Conservation (phyloP, 2,113 vertebrate species). For the Myotis brandtii region DNA sequence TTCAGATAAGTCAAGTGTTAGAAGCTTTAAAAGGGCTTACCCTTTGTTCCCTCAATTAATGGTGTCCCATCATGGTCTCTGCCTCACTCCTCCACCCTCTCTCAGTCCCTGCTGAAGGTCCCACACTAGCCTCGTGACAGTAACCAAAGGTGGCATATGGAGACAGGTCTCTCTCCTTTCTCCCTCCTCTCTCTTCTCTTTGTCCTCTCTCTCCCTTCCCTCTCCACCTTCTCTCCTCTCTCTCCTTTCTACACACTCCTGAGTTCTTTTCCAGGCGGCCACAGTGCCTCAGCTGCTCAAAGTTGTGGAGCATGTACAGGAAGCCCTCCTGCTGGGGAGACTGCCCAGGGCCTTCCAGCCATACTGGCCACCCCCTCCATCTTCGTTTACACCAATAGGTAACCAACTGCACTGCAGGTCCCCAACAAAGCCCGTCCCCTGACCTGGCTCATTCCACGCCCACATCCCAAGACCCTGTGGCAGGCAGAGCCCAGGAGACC, state of each 20-base stretch:
- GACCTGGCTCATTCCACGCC: neutral
- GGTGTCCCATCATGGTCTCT: neutral
- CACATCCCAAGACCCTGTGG: neutral
- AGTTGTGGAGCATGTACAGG: conserved; percentile 90
- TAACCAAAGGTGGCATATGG: neutral
- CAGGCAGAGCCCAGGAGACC: neutral
- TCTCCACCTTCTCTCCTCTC: neutral
- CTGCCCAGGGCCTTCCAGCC: conserved; percentile 85
- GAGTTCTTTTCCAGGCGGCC: conserved; percentile 40
- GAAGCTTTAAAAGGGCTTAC: neutral
- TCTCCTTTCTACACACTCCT: neutral
- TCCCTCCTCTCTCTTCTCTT: neutral
- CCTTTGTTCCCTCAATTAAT: neutral
- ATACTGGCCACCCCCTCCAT: conserved; percentile 88
- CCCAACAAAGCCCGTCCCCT: neutral
- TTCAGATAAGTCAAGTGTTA: rapidly evolving
- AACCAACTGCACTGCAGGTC: neutral
- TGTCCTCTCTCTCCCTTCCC: neutral
- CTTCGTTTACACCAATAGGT: conserved; percentile 94
- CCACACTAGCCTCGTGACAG: neutral
- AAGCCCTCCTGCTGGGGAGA: conserved; percentile 89
- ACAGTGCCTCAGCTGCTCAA: neutral
- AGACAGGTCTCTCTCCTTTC: neutral
- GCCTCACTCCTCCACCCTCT: neutral
- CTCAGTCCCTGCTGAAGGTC: neutral